These are phyloP conservation scores for Chaetophractus vellerosus DNA, from an alignment of 2,797 vertebrate species.

Conservation along the genomic window DNA sequence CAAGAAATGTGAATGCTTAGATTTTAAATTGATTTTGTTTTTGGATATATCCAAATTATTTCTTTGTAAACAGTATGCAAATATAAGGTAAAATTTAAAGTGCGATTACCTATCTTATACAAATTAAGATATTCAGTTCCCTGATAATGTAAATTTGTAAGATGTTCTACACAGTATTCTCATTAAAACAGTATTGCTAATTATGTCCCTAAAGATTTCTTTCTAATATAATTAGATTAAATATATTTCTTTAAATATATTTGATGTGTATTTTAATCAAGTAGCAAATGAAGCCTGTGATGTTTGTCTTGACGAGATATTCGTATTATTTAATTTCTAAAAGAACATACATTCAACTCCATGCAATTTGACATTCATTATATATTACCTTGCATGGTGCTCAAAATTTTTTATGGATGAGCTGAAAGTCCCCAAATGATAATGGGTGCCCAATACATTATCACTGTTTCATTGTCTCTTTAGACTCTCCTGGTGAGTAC, in stretches of 20 bases:
- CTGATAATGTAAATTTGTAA: conserved; percentile 67
- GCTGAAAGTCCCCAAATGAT: neutral
- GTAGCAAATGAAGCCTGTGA: neutral
- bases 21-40: conserved; percentile 64
- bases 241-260: conserved; percentile 14
- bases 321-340: conserved; percentile 43
- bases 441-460: neutral
- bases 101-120: conserved; percentile 68
- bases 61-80: conserved; percentile 76
- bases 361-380: conserved; percentile 19
- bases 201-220: conserved; percentile 44
- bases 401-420: neutral
- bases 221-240: conserved; percentile 61
- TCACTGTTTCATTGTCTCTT: neutral
- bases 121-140: conserved; percentile 67
- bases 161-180: conserved; percentile 59
- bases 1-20: neutral
- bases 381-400: neutral
- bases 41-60: conserved; percentile 64
- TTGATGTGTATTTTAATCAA: conserved; percentile 16
- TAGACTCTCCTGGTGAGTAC: neutral
- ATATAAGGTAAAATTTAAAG: conserved; percentile 61
- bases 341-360: neutral
- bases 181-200: conserved; percentile 66
- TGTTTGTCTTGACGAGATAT: conserved; percentile 3